These are phyloP conservation scores for Synergus laeviventris DNA, from an alignment of 2,888 invertebrate species.

Conservation along the genomic window DNA sequence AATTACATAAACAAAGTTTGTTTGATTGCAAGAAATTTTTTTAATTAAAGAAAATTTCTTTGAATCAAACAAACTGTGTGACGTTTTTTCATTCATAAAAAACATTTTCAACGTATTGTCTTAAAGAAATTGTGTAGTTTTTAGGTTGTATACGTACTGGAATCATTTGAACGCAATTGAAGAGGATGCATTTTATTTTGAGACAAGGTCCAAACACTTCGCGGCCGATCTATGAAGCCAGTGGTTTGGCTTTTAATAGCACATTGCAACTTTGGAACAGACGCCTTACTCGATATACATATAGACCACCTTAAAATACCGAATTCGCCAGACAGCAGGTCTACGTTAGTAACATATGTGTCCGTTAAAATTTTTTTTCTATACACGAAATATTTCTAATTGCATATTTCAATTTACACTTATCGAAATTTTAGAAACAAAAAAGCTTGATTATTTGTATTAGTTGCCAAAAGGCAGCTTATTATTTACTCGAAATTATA, in stretches of 20 bases:
- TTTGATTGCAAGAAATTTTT: too few species aligned
- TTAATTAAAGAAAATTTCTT: too few species aligned
- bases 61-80: too few species aligned
- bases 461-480: background rate
- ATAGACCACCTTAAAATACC: slow-evolving; percentile 9
- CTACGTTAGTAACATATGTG: slow-evolving; percentile 42
- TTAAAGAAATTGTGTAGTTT: background rate
- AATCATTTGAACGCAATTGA: background rate
- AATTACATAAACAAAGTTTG: too few species aligned
- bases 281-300: slow-evolving; percentile 49
- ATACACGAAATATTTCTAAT: background rate
- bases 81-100: too few species aligned
- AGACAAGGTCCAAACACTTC: slow-evolving; percentile 58
- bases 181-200: slow-evolving; percentile 50
- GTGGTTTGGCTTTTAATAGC: slow-evolving; percentile 66
- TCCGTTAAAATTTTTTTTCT: background rate
- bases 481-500: background rate
- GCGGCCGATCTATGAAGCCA: slow-evolving; percentile 62
- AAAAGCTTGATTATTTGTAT: too few species aligned
- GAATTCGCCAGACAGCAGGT: slow-evolving; percentile 48
- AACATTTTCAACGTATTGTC: background rate
- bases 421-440: background rate
- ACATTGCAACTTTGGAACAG: slow-evolving; percentile 51
- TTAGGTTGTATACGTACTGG: background rate
- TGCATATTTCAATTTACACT: background rate